Percentiles rank a stretch among this genome's conserved stretches.
phyloP scores from a whole-genome alignment of 2,113 vertebrate species.

The Diadophis punctatus region DNA sequence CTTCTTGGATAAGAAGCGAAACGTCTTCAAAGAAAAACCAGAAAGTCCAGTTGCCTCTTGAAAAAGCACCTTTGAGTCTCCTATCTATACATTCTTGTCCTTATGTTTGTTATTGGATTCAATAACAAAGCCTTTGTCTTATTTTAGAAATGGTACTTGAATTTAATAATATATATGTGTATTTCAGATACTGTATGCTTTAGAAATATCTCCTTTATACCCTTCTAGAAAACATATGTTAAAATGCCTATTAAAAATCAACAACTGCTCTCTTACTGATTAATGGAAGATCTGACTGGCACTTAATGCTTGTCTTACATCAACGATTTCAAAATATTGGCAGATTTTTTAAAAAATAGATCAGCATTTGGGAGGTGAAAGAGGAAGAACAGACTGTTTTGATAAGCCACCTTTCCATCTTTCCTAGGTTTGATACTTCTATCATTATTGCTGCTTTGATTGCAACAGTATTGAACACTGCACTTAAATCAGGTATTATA shows the following conservation, averaged over 20 bases:
- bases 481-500: constrained; percentile 70
- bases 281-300: not conserved
- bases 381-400: not conserved
- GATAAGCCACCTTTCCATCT: constrained; percentile 37
- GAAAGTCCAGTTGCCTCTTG: no score
- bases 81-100: not conserved
- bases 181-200: not conserved
- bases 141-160: not conserved
- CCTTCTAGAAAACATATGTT: not conserved
- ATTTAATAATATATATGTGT: not conserved
- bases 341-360: not conserved
- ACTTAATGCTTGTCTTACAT: not conserved
- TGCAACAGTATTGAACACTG: constrained; percentile 77
- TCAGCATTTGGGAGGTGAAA: not conserved
- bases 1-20: no score
- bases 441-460: constrained; percentile 85
- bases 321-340: not conserved
- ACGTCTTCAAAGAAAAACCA: no score
- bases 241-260: not conserved
- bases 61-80: not conserved
- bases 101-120: not conserved
- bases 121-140: not conserved
- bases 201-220: not conserved
- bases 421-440: constrained; percentile 85
- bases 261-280: not conserved